Evolutionary conservation across 2,113 vertebrate genomes (phyloP), one percentile per base, ranked within the genome.

Genomic region (Peromyscus californicus): DNA sequence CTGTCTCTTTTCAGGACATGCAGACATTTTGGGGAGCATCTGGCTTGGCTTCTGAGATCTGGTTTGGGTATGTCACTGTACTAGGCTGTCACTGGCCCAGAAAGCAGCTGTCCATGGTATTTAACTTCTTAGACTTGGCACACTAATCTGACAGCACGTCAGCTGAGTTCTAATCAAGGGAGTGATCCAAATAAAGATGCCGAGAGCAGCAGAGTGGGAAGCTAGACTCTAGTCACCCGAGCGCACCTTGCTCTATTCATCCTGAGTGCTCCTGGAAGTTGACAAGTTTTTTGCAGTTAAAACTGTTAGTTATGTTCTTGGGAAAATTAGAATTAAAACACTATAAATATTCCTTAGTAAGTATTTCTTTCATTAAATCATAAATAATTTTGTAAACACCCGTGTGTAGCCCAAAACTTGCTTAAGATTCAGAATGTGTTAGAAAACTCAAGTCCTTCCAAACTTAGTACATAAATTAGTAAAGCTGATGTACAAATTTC

Each of bases 141-240:
- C 91, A 94, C 91, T 98, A 99, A 98, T 98, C 98, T 98, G 98
- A 98, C 98, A 98, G 98, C 96, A 97, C 98, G 97, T 98, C 97
- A 98, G 51, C 96, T 90, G 96, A 95, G 97, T 97, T 96, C 97
- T 97, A 97, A 95, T 94, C 94, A 92, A 96, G 93, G 72, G 67
- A 98, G 97, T 86, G 51, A 39, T 97, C 97, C 98, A 98, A 98
- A 98, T 98, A 98, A 98, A 95, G 97, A 94, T 94, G 74, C 95
- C 80, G 96, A 98, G 98, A 97, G 91, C 97, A 96, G 97, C 69
- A 91, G 91, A 83, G 82, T 95, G 93, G 93, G 96, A 91, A 72
- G 89, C 96, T 97, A 95, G 88, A 26, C 95, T 96, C 79, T 98
- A 96, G 59, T 97, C 94, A 85, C 91, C 97, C 96, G 63, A 5